phyloP scores from a whole-genome alignment of 2,797 vertebrate species.

The Natrix natrix region DNA sequence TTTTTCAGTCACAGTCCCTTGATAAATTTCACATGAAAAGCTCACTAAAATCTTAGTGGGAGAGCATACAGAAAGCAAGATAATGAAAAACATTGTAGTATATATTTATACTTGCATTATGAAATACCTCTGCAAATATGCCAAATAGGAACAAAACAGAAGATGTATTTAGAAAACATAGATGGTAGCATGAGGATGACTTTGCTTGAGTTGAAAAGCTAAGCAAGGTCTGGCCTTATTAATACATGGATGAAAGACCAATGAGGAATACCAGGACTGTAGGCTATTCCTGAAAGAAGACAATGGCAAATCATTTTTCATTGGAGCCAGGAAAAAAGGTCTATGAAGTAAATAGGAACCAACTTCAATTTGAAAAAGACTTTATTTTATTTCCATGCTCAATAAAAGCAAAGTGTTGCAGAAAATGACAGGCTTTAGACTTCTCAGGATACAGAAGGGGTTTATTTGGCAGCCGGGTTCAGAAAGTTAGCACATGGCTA shows the following conservation, averaged over 20 bases:
- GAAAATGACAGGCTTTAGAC: too few relatives aligned
- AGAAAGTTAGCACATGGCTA: too few relatives aligned
- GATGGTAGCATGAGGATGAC: not conserved
- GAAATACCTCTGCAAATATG: slow-evolving; percentile 55
- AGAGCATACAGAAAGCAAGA: slow-evolving; percentile 70
- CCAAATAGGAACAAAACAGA: slow-evolving; percentile 30
- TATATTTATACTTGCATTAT: slow-evolving; percentile 61
- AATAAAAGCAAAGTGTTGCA: not conserved
- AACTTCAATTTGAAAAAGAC: not conserved
- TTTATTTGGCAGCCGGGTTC: too few relatives aligned
- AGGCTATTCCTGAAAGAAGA: not conserved
- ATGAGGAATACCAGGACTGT: not conserved
- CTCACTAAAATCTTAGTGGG: slow-evolving; percentile 74
- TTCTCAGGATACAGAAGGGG: too few relatives aligned
- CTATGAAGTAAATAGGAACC: not conserved
- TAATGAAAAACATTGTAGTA: slow-evolving; percentile 59
- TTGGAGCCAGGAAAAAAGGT: not conserved
- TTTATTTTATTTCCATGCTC: not conserved
- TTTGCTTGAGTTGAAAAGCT: not conserved
- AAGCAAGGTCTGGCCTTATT: not conserved
- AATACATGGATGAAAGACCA: not conserved
- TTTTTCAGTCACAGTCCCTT: slow-evolving; percentile 66
- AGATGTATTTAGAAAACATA: not conserved
- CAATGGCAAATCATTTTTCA: not conserved
- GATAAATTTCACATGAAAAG: slow-evolving; percentile 67